A percentile compares a stretch with the other conserved stretches of the same genome.
phyloP scores from a whole-genome alignment of 64 coral and sea anemone genomes.

The Acropora tenuis region DNA sequence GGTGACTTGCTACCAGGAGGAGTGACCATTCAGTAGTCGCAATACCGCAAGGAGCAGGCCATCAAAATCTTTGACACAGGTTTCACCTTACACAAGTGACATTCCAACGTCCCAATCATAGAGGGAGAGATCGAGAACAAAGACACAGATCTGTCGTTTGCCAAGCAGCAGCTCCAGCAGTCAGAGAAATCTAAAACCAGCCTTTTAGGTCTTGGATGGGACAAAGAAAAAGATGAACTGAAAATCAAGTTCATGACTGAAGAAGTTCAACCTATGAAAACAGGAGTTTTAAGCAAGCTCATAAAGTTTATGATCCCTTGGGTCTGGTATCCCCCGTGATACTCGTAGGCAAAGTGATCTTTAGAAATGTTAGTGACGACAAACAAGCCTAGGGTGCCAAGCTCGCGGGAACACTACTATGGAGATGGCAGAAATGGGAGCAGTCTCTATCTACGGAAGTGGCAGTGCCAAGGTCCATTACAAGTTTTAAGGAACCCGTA shows the following conservation, averaged over 20 bases:
- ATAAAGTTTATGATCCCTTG: conserved; percentile 19
- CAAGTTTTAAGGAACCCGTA: not conserved
- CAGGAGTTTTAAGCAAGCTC: conserved; percentile 11
- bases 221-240: conserved; percentile 38
- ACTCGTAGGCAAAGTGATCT: not conserved
- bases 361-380: not conserved
- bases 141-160: not conserved
- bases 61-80: conserved; percentile 12
- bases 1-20: not conserved
- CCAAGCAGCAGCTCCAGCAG: conserved; percentile 42
- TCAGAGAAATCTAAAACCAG: not conserved
- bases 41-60: conserved; percentile 1
- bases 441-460: not conserved
- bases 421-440: conserved; percentile 3
- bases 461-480: not conserved
- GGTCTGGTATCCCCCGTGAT: conserved; percentile 12
- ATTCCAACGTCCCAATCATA: conserved; percentile 6
- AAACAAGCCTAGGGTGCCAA: not conserved
- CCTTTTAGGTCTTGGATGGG: conserved; percentile 24
- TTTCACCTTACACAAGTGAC: conserved; percentile 45
- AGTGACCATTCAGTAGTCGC: not conserved
- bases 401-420: not conserved
- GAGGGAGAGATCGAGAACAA: not conserved
- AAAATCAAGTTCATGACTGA: not conserved
- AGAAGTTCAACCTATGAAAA: not conserved